Evolutionary conservation across 2,113 vertebrate species (phyloP).

Genomic region (Lamprologus callipterus): DNA sequence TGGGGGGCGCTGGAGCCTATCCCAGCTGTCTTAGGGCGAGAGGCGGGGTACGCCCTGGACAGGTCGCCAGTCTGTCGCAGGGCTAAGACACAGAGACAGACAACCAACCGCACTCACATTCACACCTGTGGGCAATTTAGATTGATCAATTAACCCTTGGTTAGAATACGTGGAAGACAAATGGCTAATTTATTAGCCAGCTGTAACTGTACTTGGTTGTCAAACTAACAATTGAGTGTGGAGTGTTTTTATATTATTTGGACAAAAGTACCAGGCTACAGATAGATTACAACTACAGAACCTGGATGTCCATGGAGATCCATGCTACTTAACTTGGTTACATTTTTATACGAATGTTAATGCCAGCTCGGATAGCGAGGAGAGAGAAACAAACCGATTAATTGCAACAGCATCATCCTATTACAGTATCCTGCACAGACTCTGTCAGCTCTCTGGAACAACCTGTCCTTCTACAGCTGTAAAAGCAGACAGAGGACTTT

Average conservation of each 20-base stretch:
- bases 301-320: background rate
- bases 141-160: background rate
- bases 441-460: background rate
- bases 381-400: background rate
- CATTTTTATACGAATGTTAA: background rate
- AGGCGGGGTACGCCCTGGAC: fast-evolving
- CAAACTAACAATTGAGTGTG: background rate
- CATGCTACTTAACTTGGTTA: background rate
- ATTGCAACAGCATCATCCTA: background rate
- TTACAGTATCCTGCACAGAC: background rate
- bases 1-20: background rate
- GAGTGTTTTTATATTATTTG: background rate
- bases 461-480: background rate
- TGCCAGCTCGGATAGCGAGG: background rate
- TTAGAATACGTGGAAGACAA: fast-evolving
- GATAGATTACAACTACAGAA: background rate
- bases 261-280: background rate
- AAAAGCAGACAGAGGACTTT: background rate
- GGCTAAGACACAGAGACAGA: fast-evolving
- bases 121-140: background rate
- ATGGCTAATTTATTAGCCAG: background rate
- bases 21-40: background rate
- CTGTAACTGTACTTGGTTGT: background rate
- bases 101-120: background rate
- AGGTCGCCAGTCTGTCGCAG: background rate